Conservation (phyloP, 2,888 invertebrate species). For the Sphaerophoria rueppellii region DNA sequence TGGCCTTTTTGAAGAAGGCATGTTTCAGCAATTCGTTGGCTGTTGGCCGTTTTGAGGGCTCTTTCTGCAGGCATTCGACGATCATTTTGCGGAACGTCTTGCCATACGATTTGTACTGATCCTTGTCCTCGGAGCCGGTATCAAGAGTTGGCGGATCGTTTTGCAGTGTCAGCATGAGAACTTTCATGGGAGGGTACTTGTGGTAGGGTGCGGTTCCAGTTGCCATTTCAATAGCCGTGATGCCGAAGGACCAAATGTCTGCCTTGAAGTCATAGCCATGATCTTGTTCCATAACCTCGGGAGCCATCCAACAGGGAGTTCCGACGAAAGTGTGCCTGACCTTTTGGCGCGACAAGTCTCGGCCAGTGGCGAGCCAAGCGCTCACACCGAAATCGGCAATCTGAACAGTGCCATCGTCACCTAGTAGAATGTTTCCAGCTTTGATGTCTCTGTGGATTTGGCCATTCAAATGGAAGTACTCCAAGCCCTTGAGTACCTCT, state of each 20-base stretch:
- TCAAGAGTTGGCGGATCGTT: conserved; percentile 99
- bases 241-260: conserved; percentile 90
- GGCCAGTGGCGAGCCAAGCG: conserved; percentile 97
- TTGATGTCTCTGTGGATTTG: conserved; percentile 99
- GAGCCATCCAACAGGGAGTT: conserved; percentile 99
- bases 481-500: conserved; percentile 97
- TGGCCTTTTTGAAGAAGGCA: conserved; percentile 98
- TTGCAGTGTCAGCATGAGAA: conserved; percentile 98
- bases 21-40: conserved; percentile 98
- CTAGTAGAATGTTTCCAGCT: conserved; percentile 98
- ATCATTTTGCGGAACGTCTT: conserved; percentile 99
- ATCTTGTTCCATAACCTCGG: conserved; percentile 99
- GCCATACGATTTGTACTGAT: conserved; percentile 98
- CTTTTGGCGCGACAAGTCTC: conserved; percentile 96
- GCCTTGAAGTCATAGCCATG: conserved; percentile 99
- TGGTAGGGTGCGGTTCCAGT: conserved; percentile 99
- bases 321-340: conserved; percentile 99
- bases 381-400: conserved; percentile 99
- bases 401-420: conserved; percentile 98
- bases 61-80: conserved; percentile 97
- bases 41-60: conserved; percentile 96
- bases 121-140: conserved; percentile 96
- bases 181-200: conserved; percentile 99
- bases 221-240: conserved; percentile 98
- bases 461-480: conserved; percentile 99